phyloP scores from a whole-genome alignment of 1,140 invertebrate species.

The Lycorma delicatula region DNA sequence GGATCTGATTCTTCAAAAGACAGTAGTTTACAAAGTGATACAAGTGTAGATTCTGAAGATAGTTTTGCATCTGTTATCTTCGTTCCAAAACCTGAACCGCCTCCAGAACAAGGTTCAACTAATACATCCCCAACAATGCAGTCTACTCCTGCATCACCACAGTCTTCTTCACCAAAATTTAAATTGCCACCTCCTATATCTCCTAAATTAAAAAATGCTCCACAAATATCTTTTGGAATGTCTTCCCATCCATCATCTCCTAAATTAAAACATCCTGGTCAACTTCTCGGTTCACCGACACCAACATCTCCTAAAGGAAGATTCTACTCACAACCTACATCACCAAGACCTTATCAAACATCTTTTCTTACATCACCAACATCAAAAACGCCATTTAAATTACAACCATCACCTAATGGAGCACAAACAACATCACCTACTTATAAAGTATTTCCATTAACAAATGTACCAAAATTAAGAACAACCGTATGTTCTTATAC shows the following conservation, averaged over 20 bases:
- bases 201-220: constrained; percentile 25
- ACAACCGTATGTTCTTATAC: constrained; percentile 1
- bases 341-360: constrained; percentile 33
- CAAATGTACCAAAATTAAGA: background rate
- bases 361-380: constrained; percentile 22
- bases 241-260: constrained; percentile 60
- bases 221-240: constrained; percentile 21
- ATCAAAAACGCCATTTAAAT: constrained; percentile 17
- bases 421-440: constrained; percentile 3
- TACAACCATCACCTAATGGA: constrained; percentile 17
- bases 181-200: constrained; percentile 39
- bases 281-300: constrained; percentile 36
- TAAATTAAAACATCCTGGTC: constrained; percentile 40
- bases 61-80: constrained; percentile 87
- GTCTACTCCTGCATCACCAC: constrained; percentile 41
- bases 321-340: constrained; percentile 44
- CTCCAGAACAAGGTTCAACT: constrained; percentile 46
- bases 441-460: constrained; percentile 9
- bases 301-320: constrained; percentile 51
- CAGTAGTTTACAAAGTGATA: constrained; percentile 84
- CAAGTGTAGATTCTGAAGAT: constrained; percentile 86
- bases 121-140: constrained; percentile 35
- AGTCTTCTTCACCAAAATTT: constrained; percentile 48
- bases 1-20: constrained; percentile 87
- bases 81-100: constrained; percentile 56